phyloP scores from a whole-genome alignment of 2,888 invertebrate species.

The Ormyrus nitidulus region DNA sequence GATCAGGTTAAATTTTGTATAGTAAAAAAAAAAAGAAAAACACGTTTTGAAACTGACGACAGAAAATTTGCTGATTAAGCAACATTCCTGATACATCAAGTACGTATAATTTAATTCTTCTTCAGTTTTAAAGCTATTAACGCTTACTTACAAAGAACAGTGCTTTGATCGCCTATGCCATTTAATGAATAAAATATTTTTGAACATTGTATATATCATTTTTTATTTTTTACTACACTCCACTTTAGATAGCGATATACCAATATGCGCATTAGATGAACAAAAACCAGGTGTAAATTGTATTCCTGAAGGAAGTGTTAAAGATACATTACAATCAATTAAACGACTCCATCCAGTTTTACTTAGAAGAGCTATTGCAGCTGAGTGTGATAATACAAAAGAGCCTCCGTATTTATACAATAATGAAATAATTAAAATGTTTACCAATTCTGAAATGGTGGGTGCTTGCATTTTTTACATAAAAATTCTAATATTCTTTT shows the following conservation, averaged over 20 bases:
- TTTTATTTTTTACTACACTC: slow-evolving; percentile 56
- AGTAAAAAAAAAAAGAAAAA: slow-evolving; percentile 15
- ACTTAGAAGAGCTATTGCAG: slow-evolving; percentile 78
- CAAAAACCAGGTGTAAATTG: slow-evolving; percentile 81
- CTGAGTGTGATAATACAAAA: slow-evolving; percentile 78
- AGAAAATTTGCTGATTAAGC: slow-evolving; percentile 45
- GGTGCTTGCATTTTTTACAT: slow-evolving; percentile 37
- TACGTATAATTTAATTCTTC: slow-evolving; percentile 45
- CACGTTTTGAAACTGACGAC: slow-evolving; percentile 38
- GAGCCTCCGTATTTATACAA: slow-evolving; percentile 80
- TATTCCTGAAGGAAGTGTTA: slow-evolving; percentile 80
- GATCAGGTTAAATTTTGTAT: slow-evolving; percentile 28
- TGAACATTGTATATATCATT: slow-evolving; percentile 2
- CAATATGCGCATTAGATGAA: slow-evolving; percentile 78
- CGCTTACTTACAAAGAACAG: slow-evolving; percentile 42
- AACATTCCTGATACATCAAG: slow-evolving; percentile 43
- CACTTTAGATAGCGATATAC: slow-evolving; percentile 77
- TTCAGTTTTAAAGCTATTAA: slow-evolving; percentile 45
- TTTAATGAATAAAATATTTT: slow-evolving; percentile 27
- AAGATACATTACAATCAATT: slow-evolving; percentile 80
- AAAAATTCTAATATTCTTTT: neutral
- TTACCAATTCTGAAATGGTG: slow-evolving; percentile 67
- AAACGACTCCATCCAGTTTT: slow-evolving; percentile 82
- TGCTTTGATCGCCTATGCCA: slow-evolving; percentile 49
- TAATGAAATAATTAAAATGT: slow-evolving; percentile 79